A percentile compares a stretch with the other conserved stretches of the same genome.
phyloP scores from a whole-genome alignment of 2,113 vertebrate species.

The Chaetorhynchus papuensis region DNA sequence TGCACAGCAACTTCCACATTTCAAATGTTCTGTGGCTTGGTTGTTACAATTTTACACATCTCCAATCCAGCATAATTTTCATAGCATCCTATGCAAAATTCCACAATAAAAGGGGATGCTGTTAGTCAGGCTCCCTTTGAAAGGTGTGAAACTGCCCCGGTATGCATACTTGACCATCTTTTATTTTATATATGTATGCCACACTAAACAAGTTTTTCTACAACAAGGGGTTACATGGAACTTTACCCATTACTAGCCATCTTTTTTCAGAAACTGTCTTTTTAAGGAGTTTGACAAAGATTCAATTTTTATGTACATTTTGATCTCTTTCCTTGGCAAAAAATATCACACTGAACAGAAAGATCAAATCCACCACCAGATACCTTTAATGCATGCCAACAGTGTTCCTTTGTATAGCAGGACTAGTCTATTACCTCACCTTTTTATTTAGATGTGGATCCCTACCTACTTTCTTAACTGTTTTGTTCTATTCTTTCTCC shows the following conservation, averaged over 20 bases:
- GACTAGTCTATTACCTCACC: not conserved
- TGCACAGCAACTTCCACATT: not conserved
- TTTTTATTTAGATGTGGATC: not conserved
- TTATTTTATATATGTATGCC: not conserved
- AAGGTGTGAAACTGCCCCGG: not conserved
- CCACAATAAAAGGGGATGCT: not conserved
- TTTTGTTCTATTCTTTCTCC: not conserved
- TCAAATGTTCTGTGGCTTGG: not conserved
- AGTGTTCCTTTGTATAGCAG: not conserved
- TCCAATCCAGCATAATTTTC: not conserved
- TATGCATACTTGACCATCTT: not conserved
- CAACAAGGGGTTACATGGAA: not conserved
- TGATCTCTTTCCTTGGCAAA: not conserved
- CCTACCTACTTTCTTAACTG: not conserved
- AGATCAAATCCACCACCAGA: not conserved
- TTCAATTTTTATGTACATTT: not conserved
- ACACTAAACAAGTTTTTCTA: not conserved
- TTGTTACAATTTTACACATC: not conserved
- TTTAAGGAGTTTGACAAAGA: not conserved
- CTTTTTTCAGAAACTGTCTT: not conserved
- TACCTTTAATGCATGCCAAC: not conserved
- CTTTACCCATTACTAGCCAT: not conserved
- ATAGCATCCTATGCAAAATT: not conserved
- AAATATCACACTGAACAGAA: not conserved
- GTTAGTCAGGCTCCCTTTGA: not conserved